A percentile compares a stretch with the other conserved stretches of the same genome.
Evolutionary conservation across 2,797 vertebrate genomes (phyloP).

Genomic region (Anomalospiza imberbis): DNA sequence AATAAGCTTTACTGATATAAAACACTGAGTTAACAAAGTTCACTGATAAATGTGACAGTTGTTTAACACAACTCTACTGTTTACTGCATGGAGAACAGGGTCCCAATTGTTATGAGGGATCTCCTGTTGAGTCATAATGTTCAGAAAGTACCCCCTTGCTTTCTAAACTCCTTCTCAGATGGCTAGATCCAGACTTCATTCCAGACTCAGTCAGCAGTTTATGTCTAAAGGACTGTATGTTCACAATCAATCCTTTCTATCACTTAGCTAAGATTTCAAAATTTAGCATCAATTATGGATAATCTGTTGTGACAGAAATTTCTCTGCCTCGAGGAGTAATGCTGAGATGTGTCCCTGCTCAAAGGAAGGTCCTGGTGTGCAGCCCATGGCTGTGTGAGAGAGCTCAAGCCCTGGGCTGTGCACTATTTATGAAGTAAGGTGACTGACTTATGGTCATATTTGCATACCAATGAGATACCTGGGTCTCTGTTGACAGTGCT

Average conservation of each 20-base stretch:
- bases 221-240: neutral
- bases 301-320: neutral
- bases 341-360: neutral
- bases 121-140: neutral
- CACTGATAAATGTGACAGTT: neutral
- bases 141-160: neutral
- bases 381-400: neutral
- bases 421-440: neutral
- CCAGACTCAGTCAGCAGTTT: neutral
- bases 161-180: neutral
- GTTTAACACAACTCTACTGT: neutral
- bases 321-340: neutral
- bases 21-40: neutral
- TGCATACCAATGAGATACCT: neutral
- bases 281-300: neutral
- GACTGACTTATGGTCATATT: neutral
- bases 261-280: neutral
- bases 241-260: neutral
- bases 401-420: neutral
- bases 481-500: neutral
- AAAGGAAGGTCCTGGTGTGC: neutral
- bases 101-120: fast-evolving
- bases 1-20: neutral
- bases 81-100: neutral
- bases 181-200: neutral